Evolutionary conservation across 1,140 invertebrate species (phyloP), one percentile per base, ranked within the genome.

Genomic region (Psix sp.): DNA sequence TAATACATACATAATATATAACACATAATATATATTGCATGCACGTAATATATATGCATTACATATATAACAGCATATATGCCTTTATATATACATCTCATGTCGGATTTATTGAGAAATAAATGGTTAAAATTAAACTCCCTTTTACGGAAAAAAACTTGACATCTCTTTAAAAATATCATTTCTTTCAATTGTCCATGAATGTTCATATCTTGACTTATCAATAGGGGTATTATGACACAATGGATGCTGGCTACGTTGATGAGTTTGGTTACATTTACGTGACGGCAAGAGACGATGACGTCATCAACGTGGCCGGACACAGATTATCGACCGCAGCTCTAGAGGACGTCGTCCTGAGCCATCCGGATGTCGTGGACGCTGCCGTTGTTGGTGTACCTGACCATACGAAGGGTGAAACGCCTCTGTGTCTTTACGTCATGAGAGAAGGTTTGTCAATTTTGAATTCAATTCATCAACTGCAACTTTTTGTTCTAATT

Each of bases 241-340:
- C 96, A 3, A 96, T 97, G 93, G 96, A 98, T 80, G 94, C 95
- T 0, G 96, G 96, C 0, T 95, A 93, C 78, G 89, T 91, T 24
- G 95, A 97, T 78, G 90, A 93, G 45, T 91, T 93, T 62, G 95
- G 95, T 2, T 95, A 95, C 54, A 89, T 98, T 0, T 95, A 93
- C 79, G 94, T 98, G 0, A 94, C 95, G 20, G 93, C 96, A 0
- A 88, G 96, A 15, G 94, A 94, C 51, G 96, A 98, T 86, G 96
- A 98, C 84, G 92, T 98, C n/a, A 98, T 98, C 51, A 98, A 98
- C 80, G 96, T 98, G 0, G 94, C 96, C 1, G 96, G 96, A 0
- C 96, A 98, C 80, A 88, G 96, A 35, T 86, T 98, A 7, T 96
- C 95, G 0, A 96, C 96, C 0, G 91, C 93, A 0, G 94, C 94